These are phyloP conservation scores for Chloebia gouldiae DNA, from an alignment of 2,113 vertebrate species.

Conservation along the genomic window DNA sequence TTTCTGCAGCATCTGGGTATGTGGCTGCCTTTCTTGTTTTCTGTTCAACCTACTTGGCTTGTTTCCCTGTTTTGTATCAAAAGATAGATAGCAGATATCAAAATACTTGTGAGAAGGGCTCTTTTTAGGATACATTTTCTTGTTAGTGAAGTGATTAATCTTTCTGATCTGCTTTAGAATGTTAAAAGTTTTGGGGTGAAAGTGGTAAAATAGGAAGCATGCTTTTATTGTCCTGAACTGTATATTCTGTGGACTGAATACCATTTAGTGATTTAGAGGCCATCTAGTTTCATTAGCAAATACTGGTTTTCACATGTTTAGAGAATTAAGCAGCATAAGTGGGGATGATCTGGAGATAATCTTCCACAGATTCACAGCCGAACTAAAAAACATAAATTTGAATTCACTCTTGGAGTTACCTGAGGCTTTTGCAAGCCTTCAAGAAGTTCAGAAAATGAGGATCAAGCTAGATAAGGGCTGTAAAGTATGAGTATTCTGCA, in stretches of 20 bases:
- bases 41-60: not conserved
- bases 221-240: not conserved
- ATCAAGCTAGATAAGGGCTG: not conserved
- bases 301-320: not conserved
- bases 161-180: not conserved
- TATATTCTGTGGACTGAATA: not conserved
- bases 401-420: not conserved
- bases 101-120: not conserved
- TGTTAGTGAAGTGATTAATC: not conserved
- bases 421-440: not conserved
- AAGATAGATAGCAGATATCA: not conserved
- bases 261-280: not conserved
- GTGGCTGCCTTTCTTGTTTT: constrained; percentile 27
- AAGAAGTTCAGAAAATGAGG: not conserved
- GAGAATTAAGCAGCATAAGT: not conserved
- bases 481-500: not conserved
- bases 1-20: constrained; percentile 31
- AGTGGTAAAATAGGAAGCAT: not conserved
- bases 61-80: not conserved
- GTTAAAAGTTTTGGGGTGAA: not conserved
- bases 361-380: not conserved
- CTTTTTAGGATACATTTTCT: not conserved
- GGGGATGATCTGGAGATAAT: not conserved
- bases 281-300: not conserved
- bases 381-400: not conserved